Evolutionary conservation across 1,140 invertebrate genomes (phyloP).

Genomic region (Neoseiulus cucumeris): DNA sequence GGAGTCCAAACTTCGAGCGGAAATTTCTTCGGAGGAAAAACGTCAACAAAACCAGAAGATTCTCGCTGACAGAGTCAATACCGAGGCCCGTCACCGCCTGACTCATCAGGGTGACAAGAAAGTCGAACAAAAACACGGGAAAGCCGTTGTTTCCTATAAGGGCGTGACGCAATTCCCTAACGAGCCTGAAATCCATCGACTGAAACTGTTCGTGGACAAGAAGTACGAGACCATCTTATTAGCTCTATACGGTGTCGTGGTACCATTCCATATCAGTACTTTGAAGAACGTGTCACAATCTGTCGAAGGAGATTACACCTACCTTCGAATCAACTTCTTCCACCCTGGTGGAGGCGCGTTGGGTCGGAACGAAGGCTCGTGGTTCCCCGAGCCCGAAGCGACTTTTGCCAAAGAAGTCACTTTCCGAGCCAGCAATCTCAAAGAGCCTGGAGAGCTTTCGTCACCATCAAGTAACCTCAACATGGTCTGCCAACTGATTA

Average conservation of each 20-base stretch:
- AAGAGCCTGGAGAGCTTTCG: slow-evolving; percentile 87
- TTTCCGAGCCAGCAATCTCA: slow-evolving; percentile 91
- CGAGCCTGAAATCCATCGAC: slow-evolving; percentile 73
- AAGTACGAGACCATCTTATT: slow-evolving; percentile 94
- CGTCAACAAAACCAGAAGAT: slow-evolving; percentile 91
- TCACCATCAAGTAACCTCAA: slow-evolving; percentile 88
- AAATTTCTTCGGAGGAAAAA: slow-evolving; percentile 90
- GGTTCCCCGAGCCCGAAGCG: slow-evolving; percentile 79
- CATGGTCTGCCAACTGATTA: slow-evolving; percentile 88
- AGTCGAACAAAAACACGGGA: slow-evolving; percentile 66
- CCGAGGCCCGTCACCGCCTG: slow-evolving; percentile 70
- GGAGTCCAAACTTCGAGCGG: slow-evolving; percentile 72
- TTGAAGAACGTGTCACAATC: slow-evolving; percentile 97
- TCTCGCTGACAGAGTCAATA: slow-evolving; percentile 68
- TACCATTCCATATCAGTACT: slow-evolving; percentile 95
- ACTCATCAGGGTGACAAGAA: slow-evolving; percentile 57
- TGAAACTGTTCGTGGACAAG: slow-evolving; percentile 89
- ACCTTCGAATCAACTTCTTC: slow-evolving; percentile 95
- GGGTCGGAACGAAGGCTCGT: slow-evolving; percentile 67
- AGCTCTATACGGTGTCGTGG: slow-evolving; percentile 81
- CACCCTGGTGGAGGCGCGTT: slow-evolving; percentile 79
- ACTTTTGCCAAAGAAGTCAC: slow-evolving; percentile 98
- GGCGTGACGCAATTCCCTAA: slow-evolving; percentile 71
- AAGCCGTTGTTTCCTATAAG: slow-evolving; percentile 89
- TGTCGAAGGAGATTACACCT: slow-evolving; percentile 96